Evolutionary conservation across 37 sponge, comb jelly and placozoan genomes (phyloP).

Genomic region (Aphrocallistes beatrix): DNA sequence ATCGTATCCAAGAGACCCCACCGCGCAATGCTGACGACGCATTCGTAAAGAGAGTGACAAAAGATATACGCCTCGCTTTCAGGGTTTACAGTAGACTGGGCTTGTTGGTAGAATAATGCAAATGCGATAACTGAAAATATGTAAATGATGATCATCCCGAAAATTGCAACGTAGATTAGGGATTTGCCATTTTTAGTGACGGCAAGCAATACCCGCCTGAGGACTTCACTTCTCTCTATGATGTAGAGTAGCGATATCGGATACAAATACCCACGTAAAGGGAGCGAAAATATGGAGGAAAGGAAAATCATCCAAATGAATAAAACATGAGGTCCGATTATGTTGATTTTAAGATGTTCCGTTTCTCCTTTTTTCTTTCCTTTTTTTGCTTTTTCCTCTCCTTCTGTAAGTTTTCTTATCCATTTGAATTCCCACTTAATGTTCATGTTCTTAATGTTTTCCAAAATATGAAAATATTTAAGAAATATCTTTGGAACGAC

Average conservation of each 20-base stretch:
- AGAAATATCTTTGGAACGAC: constrained; percentile 14
- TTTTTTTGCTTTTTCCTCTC: too few species aligned
- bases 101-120: constrained; percentile 36
- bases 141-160: constrained; percentile 43
- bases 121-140: constrained; percentile 65
- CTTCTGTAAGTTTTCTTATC: too few species aligned
- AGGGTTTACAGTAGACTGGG: not conserved
- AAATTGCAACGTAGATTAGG: constrained; percentile 53
- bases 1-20: constrained; percentile 41
- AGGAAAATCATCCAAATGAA: not conserved
- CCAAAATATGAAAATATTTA: too few species aligned
- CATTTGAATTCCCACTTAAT: not conserved
- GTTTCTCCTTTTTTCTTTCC: not conserved
- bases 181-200: constrained; percentile 58
- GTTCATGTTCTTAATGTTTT: too few species aligned
- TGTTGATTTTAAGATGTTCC: not conserved
- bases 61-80: constrained; percentile 22
- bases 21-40: constrained; percentile 27
- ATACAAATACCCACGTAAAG: constrained; percentile 63
- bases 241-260: constrained; percentile 50
- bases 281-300: constrained; percentile 25
- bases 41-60: constrained; percentile 45
- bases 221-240: constrained; percentile 54
- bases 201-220: constrained; percentile 49
- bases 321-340: not conserved